Conservation (phyloP, 2,888 invertebrate genomes). For the Hemithea aestivaria region DNA sequence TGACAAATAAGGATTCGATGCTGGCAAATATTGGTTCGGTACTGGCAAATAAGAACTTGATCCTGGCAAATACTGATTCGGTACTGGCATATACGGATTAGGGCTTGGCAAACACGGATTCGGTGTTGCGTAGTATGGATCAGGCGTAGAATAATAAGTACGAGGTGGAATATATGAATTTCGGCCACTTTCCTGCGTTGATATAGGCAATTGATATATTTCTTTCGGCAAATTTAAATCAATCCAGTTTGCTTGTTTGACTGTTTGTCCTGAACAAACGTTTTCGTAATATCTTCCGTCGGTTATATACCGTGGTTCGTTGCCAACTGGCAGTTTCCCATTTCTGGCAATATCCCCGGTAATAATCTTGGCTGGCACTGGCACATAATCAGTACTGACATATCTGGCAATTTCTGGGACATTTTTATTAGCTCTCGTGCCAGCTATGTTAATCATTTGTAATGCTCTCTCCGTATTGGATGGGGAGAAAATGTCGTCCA, state of each 20-base stretch:
- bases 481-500: constrained; percentile 40
- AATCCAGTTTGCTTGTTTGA: constrained; percentile 6
- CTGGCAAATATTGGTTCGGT: background rate
- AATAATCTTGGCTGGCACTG: background rate
- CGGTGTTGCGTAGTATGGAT: too few species aligned
- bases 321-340: constrained; percentile 8
- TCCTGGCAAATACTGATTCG: background rate
- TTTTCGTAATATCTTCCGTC: background rate
- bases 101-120: constrained; percentile 3
- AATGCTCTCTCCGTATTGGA: constrained; percentile 33
- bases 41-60: background rate
- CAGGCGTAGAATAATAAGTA: too few species aligned
- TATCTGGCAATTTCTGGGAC: constrained; percentile 15
- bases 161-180: too few species aligned
- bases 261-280: background rate
- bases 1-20: constrained; percentile 2
- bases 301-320: constrained; percentile 6
- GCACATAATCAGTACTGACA: constrained; percentile 7
- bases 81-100: background rate
- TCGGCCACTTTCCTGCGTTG: constrained; percentile 2
- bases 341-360: background rate
- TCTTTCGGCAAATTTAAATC: constrained; percentile 16
- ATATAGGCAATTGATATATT: constrained; percentile 10
- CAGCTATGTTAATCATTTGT: constrained; percentile 26
- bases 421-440: constrained; percentile 9